Base-by-base conservation (phyloP, 2,888 invertebrate species). In the Spicauda simplicius region DNA sequence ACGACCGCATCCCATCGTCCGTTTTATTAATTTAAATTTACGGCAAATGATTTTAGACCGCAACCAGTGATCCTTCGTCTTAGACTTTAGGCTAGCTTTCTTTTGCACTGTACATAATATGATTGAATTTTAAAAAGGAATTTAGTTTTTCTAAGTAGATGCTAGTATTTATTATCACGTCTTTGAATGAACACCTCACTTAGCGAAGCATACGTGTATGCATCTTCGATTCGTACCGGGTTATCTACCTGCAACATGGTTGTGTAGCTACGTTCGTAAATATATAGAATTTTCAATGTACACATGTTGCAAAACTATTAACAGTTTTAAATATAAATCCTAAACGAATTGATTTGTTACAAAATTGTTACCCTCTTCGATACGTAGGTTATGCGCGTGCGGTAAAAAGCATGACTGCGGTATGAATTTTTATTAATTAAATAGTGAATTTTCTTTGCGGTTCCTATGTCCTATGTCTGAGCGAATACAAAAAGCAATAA, bases 81-180 rank as follows among this genome's bases (percentile, higher is more conserved):
- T 72, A 76, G 73, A 76, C 72, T 71, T 72, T 74, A 77, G 73
- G 74, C 75, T 76, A 80, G 74, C 74, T 77, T 81, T 81, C 85
- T 75, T 78, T 85, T 80, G 85, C 89, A 87, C 84, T 88, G 88
- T 88, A 88, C 69, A 90, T 91, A 89, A 77, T 62, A 55, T 75
- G 75, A 80, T 79, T 75, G 77, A 75, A 75, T 80, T 81, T 80
- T 77, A 45, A 45, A 37, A 45, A n/a, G 77, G 73, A 74, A 78
- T 79, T 83, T 82, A 82, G 80, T 80, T 85, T 69, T 81, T 80
- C 74, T 84, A 79, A 77, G 80, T 89, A 89, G 87, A 76, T 79
- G 76, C 80, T 87, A 89, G 85, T 87, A 87, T 87, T 89, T 89
- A 85, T 86, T 87, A 82, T 82, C 82, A 83, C 84, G 76, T 74